These are phyloP conservation scores for Pyrocephalus nanus DNA, from an alignment of 2,797 vertebrate genomes.

Conservation along the genomic window DNA sequence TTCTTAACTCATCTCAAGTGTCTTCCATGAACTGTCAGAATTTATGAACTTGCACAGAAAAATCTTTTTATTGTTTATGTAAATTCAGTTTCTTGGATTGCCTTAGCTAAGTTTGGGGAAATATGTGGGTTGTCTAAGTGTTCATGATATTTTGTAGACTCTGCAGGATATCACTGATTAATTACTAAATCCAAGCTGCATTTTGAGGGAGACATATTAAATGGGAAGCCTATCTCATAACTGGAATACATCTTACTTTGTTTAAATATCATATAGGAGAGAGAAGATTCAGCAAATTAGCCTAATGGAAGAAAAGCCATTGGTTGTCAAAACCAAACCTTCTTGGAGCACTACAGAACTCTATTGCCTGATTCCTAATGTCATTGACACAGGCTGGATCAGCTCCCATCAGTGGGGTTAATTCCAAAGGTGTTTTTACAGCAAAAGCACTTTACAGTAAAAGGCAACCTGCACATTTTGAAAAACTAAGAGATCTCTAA, in stretches of 20 bases:
- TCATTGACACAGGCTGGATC: not conserved
- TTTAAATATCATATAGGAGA: not conserved
- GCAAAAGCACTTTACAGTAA: not conserved
- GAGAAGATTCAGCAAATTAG: not conserved
- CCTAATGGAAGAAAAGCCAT: not conserved
- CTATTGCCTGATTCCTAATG: not conserved
- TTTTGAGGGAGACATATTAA: not conserved
- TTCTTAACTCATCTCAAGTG: slow-evolving; percentile 7
- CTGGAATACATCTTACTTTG: not conserved
- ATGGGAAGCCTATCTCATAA: not conserved
- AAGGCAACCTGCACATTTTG: not conserved
- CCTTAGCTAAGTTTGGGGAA: not conserved
- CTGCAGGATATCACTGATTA: not conserved
- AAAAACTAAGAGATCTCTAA: not conserved
- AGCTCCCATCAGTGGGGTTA: not conserved
- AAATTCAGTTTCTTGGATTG: slow-evolving; percentile 9
- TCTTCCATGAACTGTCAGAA: slow-evolving; percentile 1
- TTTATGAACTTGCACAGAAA: not conserved
- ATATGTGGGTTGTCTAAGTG: not conserved
- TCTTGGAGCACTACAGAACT: not conserved
- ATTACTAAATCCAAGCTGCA: not conserved
- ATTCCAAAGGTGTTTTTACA: not conserved
- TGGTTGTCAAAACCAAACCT: not conserved
- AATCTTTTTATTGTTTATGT: slow-evolving; percentile 2
- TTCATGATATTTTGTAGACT: not conserved